phyloP scores from a whole-genome alignment of 2,888 invertebrate species.

The Cheilosia vernalis region DNA sequence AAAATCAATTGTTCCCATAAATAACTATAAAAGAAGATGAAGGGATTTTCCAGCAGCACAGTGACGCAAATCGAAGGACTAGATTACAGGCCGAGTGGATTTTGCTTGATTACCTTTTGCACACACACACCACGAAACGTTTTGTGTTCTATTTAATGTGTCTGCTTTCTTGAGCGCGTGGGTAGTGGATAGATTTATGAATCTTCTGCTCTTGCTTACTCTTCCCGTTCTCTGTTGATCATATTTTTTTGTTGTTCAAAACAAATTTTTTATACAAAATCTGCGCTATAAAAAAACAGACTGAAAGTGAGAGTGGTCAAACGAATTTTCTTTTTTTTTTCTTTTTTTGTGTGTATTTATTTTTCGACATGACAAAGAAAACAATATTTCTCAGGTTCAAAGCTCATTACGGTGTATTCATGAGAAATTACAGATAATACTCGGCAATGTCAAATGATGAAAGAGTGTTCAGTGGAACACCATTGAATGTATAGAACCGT shows the following conservation, averaged over 20 bases:
- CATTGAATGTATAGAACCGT: background rate
- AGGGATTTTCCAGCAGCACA: constrained; percentile 47
- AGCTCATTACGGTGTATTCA: constrained; percentile 9
- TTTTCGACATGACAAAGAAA: constrained; percentile 31
- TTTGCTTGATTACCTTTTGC: constrained; percentile 10
- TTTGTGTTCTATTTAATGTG: constrained; percentile 13
- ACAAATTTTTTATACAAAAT: constrained; percentile 41
- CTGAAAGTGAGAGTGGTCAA: constrained; percentile 35
- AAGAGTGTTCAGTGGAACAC: constrained; percentile 1
- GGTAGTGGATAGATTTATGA: constrained; percentile 35
- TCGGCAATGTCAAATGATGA: constrained; percentile 8
- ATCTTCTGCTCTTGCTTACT: constrained; percentile 1
- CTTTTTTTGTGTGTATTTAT: constrained; percentile 13
- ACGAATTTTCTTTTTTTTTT: background rate
- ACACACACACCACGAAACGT: background rate
- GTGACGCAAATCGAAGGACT: constrained; percentile 67
- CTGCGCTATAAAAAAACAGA: constrained; percentile 34
- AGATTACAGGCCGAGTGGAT: constrained; percentile 23
- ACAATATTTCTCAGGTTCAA: constrained; percentile 45
- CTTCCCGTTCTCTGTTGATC: constrained; percentile 40
- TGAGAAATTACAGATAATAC: constrained; percentile 14
- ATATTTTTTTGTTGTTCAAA: constrained; percentile 47
- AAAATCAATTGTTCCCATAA: constrained; percentile 56
- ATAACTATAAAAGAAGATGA: constrained; percentile 32
- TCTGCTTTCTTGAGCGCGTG: constrained; percentile 47